phyloP scores from a whole-genome alignment of 2,797 vertebrate genomes.

The Cirrhinus molitorella region DNA sequence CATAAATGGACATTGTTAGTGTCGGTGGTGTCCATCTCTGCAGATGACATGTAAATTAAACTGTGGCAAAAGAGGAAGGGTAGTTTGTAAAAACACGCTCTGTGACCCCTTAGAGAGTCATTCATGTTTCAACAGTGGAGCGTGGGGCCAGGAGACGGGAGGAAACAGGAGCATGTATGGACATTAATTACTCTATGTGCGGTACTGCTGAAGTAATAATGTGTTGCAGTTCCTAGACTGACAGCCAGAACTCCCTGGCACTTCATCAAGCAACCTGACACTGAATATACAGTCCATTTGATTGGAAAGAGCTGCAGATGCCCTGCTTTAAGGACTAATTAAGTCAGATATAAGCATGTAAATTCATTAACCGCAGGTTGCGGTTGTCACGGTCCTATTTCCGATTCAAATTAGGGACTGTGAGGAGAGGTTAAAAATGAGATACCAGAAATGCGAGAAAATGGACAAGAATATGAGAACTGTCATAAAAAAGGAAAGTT shows the following conservation, averaged over 20 bases:
- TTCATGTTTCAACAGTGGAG: constrained; percentile 73
- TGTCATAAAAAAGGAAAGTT: constrained; percentile 59
- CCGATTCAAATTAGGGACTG: constrained; percentile 21
- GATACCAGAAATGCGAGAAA: constrained; percentile 66
- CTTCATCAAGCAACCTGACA: constrained; percentile 61
- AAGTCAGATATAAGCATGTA: constrained; percentile 66
- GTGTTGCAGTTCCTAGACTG: constrained; percentile 65
- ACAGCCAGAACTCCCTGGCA: constrained; percentile 69
- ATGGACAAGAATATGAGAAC: constrained; percentile 56
- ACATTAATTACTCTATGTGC: constrained; percentile 75
- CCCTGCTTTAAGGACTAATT: constrained; percentile 53
- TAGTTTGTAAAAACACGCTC: constrained; percentile 68
- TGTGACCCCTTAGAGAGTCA: constrained; percentile 70
- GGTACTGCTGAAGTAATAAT: constrained; percentile 71
- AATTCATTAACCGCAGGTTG: constrained; percentile 31
- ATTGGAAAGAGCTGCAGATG: constrained; percentile 56
- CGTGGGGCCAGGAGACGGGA: constrained; percentile 60
- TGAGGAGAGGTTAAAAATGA: constrained; percentile 70
- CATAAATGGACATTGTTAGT: constrained; percentile 54
- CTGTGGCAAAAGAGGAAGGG: constrained; percentile 67
- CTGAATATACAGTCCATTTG: constrained; percentile 64
- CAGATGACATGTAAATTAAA: constrained; percentile 70
- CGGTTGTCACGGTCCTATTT: constrained; percentile 5
- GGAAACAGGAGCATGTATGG: constrained; percentile 74
- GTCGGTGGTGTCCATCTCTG: constrained; percentile 33